phyloP scores from a whole-genome alignment of 2,888 invertebrate genomes.

The Podabrus alpinus region DNA sequence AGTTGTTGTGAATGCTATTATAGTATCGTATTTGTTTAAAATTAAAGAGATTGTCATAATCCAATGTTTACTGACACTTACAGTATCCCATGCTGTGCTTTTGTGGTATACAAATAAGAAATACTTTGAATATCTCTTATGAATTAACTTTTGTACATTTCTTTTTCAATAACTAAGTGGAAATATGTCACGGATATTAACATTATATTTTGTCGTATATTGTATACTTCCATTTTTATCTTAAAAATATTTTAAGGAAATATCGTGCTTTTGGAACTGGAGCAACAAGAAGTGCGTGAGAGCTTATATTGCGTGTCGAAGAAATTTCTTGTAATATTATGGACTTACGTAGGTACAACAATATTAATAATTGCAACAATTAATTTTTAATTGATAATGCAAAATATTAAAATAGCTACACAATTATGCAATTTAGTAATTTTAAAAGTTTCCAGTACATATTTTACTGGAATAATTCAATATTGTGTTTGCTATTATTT shows the following conservation, averaged over 20 bases:
- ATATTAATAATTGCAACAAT: background rate
- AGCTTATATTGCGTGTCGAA: background rate
- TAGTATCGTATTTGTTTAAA: slow-evolving; percentile 33
- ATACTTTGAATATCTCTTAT: slow-evolving; percentile 3
- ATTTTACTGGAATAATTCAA: too few relatives aligned
- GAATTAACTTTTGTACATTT: background rate
- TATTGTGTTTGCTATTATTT: background rate
- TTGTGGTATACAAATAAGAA: slow-evolving; percentile 23
- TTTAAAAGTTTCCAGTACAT: background rate
- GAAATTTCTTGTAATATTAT: background rate
- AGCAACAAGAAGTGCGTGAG: background rate
- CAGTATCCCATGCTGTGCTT: slow-evolving; percentile 33
- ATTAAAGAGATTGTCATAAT: slow-evolving; percentile 43
- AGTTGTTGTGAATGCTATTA: slow-evolving; percentile 15
- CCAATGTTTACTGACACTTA: slow-evolving; percentile 39
- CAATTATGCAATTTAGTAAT: background rate
- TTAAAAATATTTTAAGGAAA: background rate
- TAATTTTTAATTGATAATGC: background rate
- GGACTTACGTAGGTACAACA: background rate
- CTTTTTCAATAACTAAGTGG: background rate
- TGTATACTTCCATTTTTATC: background rate
- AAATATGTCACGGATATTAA: background rate
- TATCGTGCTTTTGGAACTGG: background rate
- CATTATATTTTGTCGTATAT: background rate
- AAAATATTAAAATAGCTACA: too few relatives aligned